These are phyloP conservation scores for Porites evermanni DNA, from an alignment of 92 coral and sea anemone genomes.

Conservation along the genomic window DNA sequence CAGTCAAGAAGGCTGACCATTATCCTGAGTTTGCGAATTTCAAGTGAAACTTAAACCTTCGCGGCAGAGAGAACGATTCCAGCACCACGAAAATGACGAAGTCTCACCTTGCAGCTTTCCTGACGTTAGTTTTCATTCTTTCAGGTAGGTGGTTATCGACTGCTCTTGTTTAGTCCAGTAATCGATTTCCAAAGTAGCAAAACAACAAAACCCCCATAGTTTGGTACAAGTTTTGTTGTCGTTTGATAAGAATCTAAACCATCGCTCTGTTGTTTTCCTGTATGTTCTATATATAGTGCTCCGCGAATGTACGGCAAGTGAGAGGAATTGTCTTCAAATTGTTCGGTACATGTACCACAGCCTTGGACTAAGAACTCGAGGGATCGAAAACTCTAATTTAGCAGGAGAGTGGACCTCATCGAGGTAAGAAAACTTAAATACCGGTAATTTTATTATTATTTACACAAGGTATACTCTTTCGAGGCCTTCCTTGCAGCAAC, in stretches of 20 bases:
- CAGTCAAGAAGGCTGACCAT: slow-evolving; percentile 5
- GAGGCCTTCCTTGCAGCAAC: neutral
- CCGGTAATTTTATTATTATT: neutral
- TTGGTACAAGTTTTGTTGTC: neutral
- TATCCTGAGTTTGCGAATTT: neutral
- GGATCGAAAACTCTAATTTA: slow-evolving; percentile 49
- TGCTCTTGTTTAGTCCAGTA: neutral
- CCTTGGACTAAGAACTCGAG: slow-evolving; percentile 61
- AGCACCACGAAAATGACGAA: slow-evolving; percentile 39
- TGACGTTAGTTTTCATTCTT: slow-evolving; percentile 47
- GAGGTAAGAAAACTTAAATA: slow-evolving; percentile 35
- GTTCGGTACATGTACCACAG: slow-evolving; percentile 69
- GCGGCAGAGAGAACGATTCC: neutral
- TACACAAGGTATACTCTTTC: neutral
- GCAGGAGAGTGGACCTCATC: slow-evolving; percentile 86
- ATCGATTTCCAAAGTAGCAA: neutral
- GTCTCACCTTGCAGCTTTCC: slow-evolving; percentile 17
- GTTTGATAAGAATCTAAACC: slow-evolving; percentile 44
- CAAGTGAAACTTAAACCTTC: slow-evolving; percentile 20
- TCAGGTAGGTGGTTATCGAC: slow-evolving; percentile 54
- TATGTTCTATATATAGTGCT: slow-evolving; percentile 48
- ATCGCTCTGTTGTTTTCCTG: slow-evolving; percentile 39
- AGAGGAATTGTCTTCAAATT: slow-evolving; percentile 63
- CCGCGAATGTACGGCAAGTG: slow-evolving; percentile 39
- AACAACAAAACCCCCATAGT: neutral